phyloP scores from a whole-genome alignment of 64 coral and sea anemone genomes.

The Astreopora myriophthalma region DNA sequence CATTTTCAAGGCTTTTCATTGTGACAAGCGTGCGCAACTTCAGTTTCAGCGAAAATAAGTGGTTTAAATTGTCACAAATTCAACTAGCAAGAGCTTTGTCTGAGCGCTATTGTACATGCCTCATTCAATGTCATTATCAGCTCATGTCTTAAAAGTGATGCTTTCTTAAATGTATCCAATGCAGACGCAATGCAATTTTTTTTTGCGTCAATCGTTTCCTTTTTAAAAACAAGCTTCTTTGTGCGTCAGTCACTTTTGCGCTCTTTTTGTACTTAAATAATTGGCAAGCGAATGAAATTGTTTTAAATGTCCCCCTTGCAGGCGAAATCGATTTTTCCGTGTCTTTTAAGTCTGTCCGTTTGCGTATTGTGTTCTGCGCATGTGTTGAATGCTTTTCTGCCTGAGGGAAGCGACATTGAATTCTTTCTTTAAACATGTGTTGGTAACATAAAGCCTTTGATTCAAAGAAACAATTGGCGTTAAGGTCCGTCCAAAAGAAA shows the following conservation, averaged over 20 bases:
- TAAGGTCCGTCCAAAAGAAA: conserved; percentile 7
- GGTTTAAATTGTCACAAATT: neutral
- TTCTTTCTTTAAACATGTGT: conserved; percentile 14
- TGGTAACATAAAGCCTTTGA: conserved; percentile 8
- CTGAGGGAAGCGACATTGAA: neutral
- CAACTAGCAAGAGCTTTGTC: neutral
- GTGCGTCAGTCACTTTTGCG: neutral
- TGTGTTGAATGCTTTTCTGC: neutral
- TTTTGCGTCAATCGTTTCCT: neutral
- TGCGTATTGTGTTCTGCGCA: neutral
- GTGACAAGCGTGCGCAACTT: neutral
- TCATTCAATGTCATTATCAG: neutral
- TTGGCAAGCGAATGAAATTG: no score
- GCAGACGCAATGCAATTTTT: neutral
- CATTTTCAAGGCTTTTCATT: neutral
- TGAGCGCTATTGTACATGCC: neutral
- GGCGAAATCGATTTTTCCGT: neutral
- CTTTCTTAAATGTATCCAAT: neutral
- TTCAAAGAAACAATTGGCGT: conserved; percentile 10
- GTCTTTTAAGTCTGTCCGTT: neutral
- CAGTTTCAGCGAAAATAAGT: neutral
- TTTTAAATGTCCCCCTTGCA: neutral
- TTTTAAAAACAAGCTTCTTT: neutral
- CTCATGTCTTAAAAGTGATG: neutral
- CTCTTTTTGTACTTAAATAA: neutral